Evolutionary conservation across 2,797 vertebrate genomes (phyloP), one percentile per base, ranked within the genome.

Genomic region (Smutsia gigantea): DNA sequence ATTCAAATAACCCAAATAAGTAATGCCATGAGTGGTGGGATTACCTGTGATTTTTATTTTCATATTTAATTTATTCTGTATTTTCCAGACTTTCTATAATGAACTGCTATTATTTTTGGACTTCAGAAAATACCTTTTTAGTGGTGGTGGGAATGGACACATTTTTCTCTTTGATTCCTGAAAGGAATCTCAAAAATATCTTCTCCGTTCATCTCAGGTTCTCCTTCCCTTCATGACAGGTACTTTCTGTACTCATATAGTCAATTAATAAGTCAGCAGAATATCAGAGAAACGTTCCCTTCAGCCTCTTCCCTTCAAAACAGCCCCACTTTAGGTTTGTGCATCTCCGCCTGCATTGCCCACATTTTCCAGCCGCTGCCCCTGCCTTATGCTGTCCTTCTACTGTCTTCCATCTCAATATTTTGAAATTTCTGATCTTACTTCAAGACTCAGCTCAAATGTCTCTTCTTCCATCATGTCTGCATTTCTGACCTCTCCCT

Each of bases 41-140:
- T 92, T 71, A 71, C 10, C 34, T 92, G 9, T 63, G 15, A 59
- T 89, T 92, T 96, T 95, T 91, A 90, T 59, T 90, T 91, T 90
- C 55, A 63, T 37, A 51, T 63, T 93, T 87, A 89, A 29, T 46
- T 57, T 82, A 64, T 25, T 34, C 37, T 93, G 4, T 9, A 34
- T 68, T 95, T 93, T 78, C 4, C 2, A 88, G 61, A 55, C 77
- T 55, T 87, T 95, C 17, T 53, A 37, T 10, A 66, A 68, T 72
- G 5, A 87, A 61, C 6, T 66, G 14, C 13, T 4, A 79, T 75
- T 86, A 64, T 37, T 90, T 94, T 88, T 66, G 17, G 6, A 84
- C 64, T 87, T 68, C 21, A 12, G 12, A 68, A 84, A 64, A 46
- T 37, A 39, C 0, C 5, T 1, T 34, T 37, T 64, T 23, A 37